phyloP scores from a whole-genome alignment of 2,888 invertebrate species.

The Smittia sp. region DNA sequence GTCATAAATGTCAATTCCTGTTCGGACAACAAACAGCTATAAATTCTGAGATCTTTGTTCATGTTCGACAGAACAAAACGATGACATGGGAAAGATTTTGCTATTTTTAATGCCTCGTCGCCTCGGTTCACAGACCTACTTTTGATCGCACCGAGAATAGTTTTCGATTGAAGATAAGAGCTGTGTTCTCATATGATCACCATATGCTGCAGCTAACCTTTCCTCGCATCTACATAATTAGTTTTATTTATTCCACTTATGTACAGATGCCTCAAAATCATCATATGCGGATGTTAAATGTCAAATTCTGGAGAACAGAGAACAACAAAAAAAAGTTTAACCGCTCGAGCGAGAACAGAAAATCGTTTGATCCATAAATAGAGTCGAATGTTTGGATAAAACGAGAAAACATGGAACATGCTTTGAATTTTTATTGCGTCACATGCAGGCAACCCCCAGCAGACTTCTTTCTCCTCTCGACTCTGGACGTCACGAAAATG shows the following conservation, averaged over 20 bases:
- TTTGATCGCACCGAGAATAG: not conserved
- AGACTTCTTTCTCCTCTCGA: not conserved
- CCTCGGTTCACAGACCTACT: too few species aligned
- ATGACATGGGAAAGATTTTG: too few species aligned
- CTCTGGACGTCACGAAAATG: slow-evolving; percentile 11
- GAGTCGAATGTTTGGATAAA: slow-evolving; percentile 5
- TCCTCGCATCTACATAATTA: slow-evolving; percentile 18
- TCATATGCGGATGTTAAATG: slow-evolving; percentile 39
- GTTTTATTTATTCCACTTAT: slow-evolving; percentile 34
- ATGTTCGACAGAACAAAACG: too few species aligned
- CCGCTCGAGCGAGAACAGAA: not conserved
- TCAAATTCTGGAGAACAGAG: slow-evolving; percentile 22
- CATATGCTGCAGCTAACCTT: slow-evolving; percentile 17
- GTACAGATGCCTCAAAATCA: not conserved
- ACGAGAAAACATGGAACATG: slow-evolving; percentile 24
- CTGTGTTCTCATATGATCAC: not conserved
- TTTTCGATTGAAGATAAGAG: not conserved
- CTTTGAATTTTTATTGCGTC: slow-evolving; percentile 35
- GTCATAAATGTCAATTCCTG: not conserved
- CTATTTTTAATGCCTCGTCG: too few species aligned
- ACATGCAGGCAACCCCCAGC: slow-evolving; percentile 16
- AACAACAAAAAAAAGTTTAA: not conserved
- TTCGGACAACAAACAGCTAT: too few species aligned
- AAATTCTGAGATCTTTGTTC: too few species aligned
- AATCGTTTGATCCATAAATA: slow-evolving; percentile 38